Conservation (phyloP, 2,113 vertebrate genomes). For the Pangasianodon gigas region DNA sequence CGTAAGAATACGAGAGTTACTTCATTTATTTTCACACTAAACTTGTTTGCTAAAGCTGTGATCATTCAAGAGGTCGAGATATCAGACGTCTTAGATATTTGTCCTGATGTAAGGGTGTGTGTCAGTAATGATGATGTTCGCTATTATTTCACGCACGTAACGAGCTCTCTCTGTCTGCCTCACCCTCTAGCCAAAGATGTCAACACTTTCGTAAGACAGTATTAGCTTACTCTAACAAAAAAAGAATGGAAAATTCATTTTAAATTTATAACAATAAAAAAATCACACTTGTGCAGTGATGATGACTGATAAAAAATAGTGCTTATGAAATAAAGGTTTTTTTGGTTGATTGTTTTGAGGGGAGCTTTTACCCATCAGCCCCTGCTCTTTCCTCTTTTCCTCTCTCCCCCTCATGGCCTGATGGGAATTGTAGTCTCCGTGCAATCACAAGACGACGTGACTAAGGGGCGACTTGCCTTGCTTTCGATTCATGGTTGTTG, state of each 20-base stretch:
- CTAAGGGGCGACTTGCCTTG: slow-evolving; percentile 60
- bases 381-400: too few species aligned
- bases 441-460: slow-evolving; percentile 21
- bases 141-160: slow-evolving; percentile 10
- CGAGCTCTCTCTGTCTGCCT: neutral
- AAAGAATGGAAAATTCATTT: neutral
- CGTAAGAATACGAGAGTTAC: neutral
- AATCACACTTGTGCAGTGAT: neutral
- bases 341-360: neutral
- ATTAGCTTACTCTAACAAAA: neutral
- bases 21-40: slow-evolving; percentile 26
- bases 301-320: neutral
- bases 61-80: neutral
- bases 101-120: slow-evolving; percentile 4
- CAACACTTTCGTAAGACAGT: slow-evolving; percentile 7
- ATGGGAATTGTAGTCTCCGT: slow-evolving; percentile 31
- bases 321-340: neutral
- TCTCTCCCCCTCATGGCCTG: neutral
- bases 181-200: slow-evolving; percentile 40
- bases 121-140: neutral
- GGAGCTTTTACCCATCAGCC: neutral
- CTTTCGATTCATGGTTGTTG: slow-evolving; percentile 39
- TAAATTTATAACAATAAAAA: neutral
- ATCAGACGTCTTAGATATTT: neutral
- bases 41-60: neutral